phyloP scores from a whole-genome alignment of 2,797 vertebrate species.

The Parambassis ranga region DNA sequence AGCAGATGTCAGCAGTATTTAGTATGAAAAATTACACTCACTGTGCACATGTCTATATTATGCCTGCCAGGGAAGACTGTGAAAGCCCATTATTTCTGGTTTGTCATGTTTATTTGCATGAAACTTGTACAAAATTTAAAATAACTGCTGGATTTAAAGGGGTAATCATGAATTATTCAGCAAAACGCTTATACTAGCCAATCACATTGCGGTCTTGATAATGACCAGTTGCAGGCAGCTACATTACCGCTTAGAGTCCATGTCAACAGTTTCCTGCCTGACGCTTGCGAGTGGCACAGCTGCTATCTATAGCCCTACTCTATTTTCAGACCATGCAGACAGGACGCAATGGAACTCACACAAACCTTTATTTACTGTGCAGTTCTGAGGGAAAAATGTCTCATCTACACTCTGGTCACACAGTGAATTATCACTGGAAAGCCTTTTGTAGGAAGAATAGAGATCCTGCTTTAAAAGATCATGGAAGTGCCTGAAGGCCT shows the following conservation, averaged over 20 bases:
- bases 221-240: constrained; percentile 43
- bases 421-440: constrained; percentile 32
- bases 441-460: constrained; percentile 23
- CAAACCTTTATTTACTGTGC: constrained; percentile 63
- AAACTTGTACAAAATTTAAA: constrained; percentile 3
- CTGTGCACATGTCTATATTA: constrained; percentile 23
- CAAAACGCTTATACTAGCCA: constrained; percentile 19
- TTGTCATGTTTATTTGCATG: background rate
- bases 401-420: constrained; percentile 19
- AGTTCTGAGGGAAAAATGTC: constrained; percentile 40
- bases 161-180: constrained; percentile 49
- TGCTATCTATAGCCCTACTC: constrained; percentile 79
- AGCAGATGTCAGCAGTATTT: background rate
- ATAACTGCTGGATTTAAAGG: constrained; percentile 9
- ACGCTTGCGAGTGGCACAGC: constrained; percentile 53
- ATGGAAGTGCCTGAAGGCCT: constrained; percentile 55
- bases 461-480: constrained; percentile 19
- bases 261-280: constrained; percentile 65
- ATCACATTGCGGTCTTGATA: constrained; percentile 35
- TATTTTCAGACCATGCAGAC: constrained; percentile 75
- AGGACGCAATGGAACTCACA: constrained; percentile 45
- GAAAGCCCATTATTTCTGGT: constrained; percentile 7
- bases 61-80: constrained; percentile 28
- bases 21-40: constrained; percentile 6
- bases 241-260: constrained; percentile 36